Evolutionary conservation across 2,888 invertebrate species (phyloP).

Genomic region (Tachina fera): DNA sequence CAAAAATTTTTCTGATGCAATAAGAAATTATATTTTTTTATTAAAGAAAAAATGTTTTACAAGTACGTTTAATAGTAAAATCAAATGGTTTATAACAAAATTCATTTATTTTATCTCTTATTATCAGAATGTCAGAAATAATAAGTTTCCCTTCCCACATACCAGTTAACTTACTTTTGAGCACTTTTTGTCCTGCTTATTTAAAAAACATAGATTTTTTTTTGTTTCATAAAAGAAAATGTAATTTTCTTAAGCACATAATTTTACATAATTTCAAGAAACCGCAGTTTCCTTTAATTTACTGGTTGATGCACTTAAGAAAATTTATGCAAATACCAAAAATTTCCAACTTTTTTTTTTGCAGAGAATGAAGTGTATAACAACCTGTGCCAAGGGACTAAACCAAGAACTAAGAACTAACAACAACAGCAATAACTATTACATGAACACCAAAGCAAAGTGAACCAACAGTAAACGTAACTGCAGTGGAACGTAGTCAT

Average conservation of each 20-base stretch:
- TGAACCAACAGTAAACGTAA: constrained; percentile 3
- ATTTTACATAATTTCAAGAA: constrained; percentile 71
- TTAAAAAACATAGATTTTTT: constrained; percentile 35
- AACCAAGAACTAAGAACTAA: constrained; percentile 6
- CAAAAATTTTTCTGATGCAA: no score
- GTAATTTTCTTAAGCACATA: constrained; percentile 71
- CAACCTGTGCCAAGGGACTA: constrained; percentile 6
- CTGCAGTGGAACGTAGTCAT: constrained; percentile 14
- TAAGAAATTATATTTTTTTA: no score
- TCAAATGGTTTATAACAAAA: no score
- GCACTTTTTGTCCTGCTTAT: constrained; percentile 9
- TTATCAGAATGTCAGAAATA: constrained; percentile 10
- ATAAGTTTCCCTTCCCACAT: not conserved
- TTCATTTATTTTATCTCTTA: not conserved
- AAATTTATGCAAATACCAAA: constrained; percentile 82
- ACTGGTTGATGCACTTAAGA: constrained; percentile 81
- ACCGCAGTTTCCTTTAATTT: constrained; percentile 72
- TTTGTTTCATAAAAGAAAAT: constrained; percentile 57
- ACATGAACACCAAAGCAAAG: constrained; percentile 34
- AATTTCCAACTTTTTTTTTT: constrained; percentile 76
- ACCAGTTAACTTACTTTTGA: constrained; percentile 14
- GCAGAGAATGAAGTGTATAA: constrained; percentile 4
- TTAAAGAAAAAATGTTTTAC: not conserved
- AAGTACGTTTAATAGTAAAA: not conserved
- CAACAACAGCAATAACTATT: constrained; percentile 7